Evolutionary conservation across 2,888 invertebrate species (phyloP).

Genomic region (Elmis aenea): DNA sequence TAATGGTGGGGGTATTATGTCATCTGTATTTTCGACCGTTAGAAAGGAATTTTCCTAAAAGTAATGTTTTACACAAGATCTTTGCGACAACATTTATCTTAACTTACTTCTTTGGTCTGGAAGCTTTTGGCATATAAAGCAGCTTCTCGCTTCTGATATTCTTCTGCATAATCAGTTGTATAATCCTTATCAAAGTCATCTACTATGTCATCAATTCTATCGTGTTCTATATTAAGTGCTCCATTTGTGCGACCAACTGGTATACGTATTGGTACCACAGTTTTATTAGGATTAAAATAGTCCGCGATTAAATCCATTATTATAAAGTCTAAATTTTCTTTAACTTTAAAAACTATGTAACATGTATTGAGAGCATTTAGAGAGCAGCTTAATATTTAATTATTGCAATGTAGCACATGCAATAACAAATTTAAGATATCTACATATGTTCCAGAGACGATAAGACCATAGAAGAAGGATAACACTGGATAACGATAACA

Average conservation of each 20-base stretch:
- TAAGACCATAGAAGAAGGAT: too few relatives aligned
- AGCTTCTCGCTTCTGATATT: slow-evolving; percentile 34
- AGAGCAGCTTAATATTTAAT: too few relatives aligned
- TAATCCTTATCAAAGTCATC: slow-evolving; percentile 6
- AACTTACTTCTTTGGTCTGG: background rate
- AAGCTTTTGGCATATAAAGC: slow-evolving; percentile 26
- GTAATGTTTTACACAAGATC: background rate
- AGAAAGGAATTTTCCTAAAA: too few relatives aligned
- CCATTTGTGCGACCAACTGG: slow-evolving; percentile 19
- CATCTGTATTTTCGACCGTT: too few relatives aligned
- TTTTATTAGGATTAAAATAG: slow-evolving; percentile 17
- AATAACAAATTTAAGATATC: too few relatives aligned
- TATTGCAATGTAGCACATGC: too few relatives aligned
- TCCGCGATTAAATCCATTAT: slow-evolving; percentile 18
- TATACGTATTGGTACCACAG: slow-evolving; percentile 9
- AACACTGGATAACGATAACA: too few relatives aligned
- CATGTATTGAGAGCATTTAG: too few relatives aligned
- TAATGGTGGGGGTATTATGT: slow-evolving; percentile 8
- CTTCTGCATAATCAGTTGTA: slow-evolving; percentile 30
- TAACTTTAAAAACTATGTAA: too few relatives aligned
- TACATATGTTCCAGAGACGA: too few relatives aligned
- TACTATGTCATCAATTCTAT: slow-evolving; percentile 17
- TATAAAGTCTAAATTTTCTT: too few relatives aligned
- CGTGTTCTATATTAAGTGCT: slow-evolving; percentile 5
- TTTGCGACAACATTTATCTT: background rate